Percentiles rank a stretch among this genome's conserved stretches.
Evolutionary conservation across 1,140 invertebrate genomes (phyloP).

Genomic region (Idris sp.): DNA sequence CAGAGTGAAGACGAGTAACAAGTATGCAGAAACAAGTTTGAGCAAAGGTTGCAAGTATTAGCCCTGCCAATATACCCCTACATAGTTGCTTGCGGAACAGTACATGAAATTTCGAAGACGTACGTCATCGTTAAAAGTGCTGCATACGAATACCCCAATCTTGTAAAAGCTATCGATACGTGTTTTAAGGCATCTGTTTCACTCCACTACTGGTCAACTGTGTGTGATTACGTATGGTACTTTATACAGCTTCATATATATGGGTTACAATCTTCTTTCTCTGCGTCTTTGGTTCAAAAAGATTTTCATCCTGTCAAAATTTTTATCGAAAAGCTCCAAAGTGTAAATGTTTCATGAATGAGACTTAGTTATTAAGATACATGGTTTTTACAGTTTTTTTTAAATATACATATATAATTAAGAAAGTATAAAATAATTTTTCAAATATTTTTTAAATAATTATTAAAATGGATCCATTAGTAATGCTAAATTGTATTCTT

Average conservation of each 20-base stretch:
- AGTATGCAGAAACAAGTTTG: conserved; percentile 7
- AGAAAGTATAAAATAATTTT: no score
- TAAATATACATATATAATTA: no score
- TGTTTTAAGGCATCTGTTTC: conserved; percentile 12
- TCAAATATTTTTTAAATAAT: no score
- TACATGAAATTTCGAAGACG: conserved; percentile 13
- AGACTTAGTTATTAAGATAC: no score
- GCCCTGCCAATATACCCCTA: conserved; percentile 8
- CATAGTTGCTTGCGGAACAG: conserved; percentile 12
- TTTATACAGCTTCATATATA: conserved; percentile 10
- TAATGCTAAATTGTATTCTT: no score
- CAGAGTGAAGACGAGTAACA: conserved; percentile 14
- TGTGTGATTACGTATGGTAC: conserved; percentile 21
- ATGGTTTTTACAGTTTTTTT: no score
- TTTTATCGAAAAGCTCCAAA: no score
- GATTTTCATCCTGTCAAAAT: no score
- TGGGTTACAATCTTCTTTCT: conserved; percentile 1
- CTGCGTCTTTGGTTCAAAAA: no score
- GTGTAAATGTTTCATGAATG: no score
- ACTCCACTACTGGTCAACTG: conserved; percentile 13
- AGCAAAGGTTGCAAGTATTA: conserved; percentile 6
- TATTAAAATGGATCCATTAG: no score
- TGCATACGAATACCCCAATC: conserved; percentile 4
- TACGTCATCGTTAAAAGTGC: conserved; percentile 12
- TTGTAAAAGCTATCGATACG: conserved; percentile 13